phyloP scores from a whole-genome alignment of 2,113 vertebrate genomes.

The Aix galericulata region DNA sequence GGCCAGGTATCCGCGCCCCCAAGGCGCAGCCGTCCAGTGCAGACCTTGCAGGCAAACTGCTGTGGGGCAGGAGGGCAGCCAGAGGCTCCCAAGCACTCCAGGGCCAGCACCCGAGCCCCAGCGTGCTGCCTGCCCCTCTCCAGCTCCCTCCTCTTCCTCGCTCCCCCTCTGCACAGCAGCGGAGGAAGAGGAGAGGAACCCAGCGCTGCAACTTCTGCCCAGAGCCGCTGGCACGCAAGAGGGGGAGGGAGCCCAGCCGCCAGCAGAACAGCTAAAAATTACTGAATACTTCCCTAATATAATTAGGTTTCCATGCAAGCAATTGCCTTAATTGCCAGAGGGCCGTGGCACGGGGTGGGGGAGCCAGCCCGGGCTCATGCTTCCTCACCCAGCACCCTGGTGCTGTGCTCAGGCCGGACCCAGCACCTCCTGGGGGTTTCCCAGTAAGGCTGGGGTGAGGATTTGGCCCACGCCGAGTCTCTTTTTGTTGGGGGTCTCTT shows the following conservation, averaged over 20 bases:
- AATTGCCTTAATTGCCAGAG: constrained; percentile 40
- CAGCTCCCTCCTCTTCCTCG: not conserved
- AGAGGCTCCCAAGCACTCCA: too few species aligned
- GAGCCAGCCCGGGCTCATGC: not conserved
- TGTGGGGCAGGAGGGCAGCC: rapidly evolving
- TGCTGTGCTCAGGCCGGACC: not conserved
- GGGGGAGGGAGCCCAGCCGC: not conserved
- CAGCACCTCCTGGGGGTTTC: rapidly evolving
- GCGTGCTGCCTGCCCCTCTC: not conserved
- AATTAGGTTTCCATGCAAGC: constrained; percentile 35
- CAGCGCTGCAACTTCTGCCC: not conserved
- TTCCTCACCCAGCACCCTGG: not conserved
- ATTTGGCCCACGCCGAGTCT: not conserved
- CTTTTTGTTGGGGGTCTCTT: not conserved
- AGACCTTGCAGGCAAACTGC: rapidly evolving
- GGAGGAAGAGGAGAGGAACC: not conserved
- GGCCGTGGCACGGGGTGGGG: not conserved
- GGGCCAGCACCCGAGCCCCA: not conserved
- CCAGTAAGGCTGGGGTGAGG: not conserved
- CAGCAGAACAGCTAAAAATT: constrained; percentile 53
- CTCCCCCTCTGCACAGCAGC: not conserved
- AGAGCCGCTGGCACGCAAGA: not conserved
- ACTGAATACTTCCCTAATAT: constrained; percentile 35
- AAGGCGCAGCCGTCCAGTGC: not conserved
- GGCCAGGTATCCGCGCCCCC: rapidly evolving